Percentiles rank a stretch among this genome's conserved stretches.
phyloP scores from a whole-genome alignment of 2,888 invertebrate species.

The Patella depressa region DNA sequence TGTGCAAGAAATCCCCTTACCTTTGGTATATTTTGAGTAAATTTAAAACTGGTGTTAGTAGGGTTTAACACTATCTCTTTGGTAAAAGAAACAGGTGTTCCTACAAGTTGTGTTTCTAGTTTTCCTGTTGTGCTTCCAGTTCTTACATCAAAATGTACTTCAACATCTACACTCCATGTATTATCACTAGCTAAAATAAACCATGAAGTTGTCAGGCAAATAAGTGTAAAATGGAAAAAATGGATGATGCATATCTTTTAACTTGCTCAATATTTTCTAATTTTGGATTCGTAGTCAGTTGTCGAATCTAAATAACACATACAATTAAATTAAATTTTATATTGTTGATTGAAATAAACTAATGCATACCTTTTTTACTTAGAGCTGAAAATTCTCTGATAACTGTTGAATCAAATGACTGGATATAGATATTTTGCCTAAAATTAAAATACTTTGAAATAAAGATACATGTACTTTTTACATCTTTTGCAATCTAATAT shows the following conservation, averaged over 20 bases:
- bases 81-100: too few species aligned
- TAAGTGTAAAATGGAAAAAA: too few species aligned
- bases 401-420: slow-evolving; percentile 78
- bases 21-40: slow-evolving; percentile 34
- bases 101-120: slow-evolving; percentile 30
- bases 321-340: too few species aligned
- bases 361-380: slow-evolving; percentile 44
- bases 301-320: too few species aligned
- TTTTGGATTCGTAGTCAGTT: too few species aligned
- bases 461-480: too few species aligned
- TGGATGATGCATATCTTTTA: too few species aligned
- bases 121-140: slow-evolving; percentile 32
- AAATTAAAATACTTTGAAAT: slow-evolving; percentile 47
- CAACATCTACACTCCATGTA: slow-evolving; percentile 44
- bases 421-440: slow-evolving; percentile 80
- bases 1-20: slow-evolving; percentile 22
- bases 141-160: slow-evolving; percentile 39
- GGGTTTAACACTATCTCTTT: too few species aligned
- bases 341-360: too few species aligned
- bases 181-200: slow-evolving; percentile 36
- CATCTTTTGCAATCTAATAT: too few species aligned
- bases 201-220: too few species aligned
- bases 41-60: slow-evolving; percentile 17
- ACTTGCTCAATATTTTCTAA: too few species aligned
- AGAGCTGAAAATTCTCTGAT: slow-evolving; percentile 77